Conservation (phyloP, 92 coral and sea anemone species). For the Metridium senile region DNA sequence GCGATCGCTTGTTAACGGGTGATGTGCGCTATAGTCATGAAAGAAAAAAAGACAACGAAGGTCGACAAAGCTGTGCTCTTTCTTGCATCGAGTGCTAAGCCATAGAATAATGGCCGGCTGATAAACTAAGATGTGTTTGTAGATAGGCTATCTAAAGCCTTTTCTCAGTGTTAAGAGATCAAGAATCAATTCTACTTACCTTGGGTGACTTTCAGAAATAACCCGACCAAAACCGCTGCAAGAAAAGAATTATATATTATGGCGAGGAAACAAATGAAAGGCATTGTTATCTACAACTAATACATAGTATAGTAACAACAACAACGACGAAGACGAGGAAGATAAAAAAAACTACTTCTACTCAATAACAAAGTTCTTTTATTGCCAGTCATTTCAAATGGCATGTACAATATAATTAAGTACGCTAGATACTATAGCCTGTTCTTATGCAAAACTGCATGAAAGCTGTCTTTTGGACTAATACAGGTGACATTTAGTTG, state of each 20-base stretch:
- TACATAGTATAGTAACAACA: not conserved
- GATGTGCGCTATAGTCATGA: too few species aligned
- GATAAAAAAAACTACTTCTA: not conserved
- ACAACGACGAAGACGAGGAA: not conserved
- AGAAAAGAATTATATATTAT: conserved; percentile 5
- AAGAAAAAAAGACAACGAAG: too few species aligned
- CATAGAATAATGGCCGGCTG: too few species aligned
- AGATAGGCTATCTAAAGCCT: too few species aligned
- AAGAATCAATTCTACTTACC: conserved; percentile 17
- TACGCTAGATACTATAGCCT: not conserved
- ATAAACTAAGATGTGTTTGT: too few species aligned
- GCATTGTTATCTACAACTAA: not conserved
- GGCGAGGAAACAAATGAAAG: not conserved
- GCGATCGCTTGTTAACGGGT: too few species aligned
- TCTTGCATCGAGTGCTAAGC: too few species aligned
- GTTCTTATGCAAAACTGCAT: not conserved
- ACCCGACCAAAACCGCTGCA: conserved; percentile 19
- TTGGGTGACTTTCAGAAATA: conserved; percentile 13
- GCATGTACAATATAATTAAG: conserved; percentile 1
- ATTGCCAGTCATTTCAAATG: not conserved
- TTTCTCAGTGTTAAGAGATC: not conserved
- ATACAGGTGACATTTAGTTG: not conserved
- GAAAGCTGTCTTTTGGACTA: not conserved
- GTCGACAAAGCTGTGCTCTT: too few species aligned
- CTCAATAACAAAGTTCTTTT: not conserved